Percentiles rank a stretch among this genome's conserved stretches.
These are phyloP conservation scores for Penaeus chinensis DNA, from an alignment of 1,140 invertebrate species.

Conservation along the genomic window DNA sequence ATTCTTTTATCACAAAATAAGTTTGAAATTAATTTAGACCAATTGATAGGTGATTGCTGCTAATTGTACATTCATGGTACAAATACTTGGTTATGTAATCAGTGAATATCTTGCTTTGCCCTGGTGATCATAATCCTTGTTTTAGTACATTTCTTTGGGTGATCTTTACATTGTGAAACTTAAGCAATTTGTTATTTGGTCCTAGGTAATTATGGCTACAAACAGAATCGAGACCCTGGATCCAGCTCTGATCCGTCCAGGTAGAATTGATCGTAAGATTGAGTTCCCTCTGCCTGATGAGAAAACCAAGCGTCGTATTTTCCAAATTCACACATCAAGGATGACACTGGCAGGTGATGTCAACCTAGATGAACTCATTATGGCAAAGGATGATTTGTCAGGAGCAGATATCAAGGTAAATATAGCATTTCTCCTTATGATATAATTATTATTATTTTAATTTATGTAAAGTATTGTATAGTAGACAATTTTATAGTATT, in stretches of 20 bases:
- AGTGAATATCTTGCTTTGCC: too few relatives aligned
- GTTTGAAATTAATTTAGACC: background rate
- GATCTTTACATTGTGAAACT: constrained; percentile 2
- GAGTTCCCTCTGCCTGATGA: constrained; percentile 99
- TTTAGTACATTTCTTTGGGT: background rate
- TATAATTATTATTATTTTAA: background rate
- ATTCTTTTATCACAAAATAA: background rate
- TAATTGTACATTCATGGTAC: too few relatives aligned
- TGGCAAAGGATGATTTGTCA: constrained; percentile 99
- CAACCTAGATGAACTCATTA: constrained; percentile 96
- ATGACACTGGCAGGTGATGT: constrained; percentile 99
- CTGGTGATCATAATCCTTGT: background rate
- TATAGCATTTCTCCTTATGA: background rate
- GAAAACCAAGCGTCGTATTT: constrained; percentile 98
- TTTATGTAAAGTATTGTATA: too few relatives aligned
- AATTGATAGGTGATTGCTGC: too few relatives aligned
- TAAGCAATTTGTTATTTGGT: background rate
- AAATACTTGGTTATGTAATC: too few relatives aligned
- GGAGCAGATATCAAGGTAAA: constrained; percentile 87
- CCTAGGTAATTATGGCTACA: constrained; percentile 97
- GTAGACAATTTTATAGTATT: too few relatives aligned
- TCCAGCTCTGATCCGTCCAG: constrained; percentile 97
- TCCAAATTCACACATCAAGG: constrained; percentile 96
- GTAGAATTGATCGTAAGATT: constrained; percentile 99
- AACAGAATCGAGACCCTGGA: constrained; percentile 99